Conservation (phyloP, 2,113 vertebrate genomes). For the Scolopax mira region DNA sequence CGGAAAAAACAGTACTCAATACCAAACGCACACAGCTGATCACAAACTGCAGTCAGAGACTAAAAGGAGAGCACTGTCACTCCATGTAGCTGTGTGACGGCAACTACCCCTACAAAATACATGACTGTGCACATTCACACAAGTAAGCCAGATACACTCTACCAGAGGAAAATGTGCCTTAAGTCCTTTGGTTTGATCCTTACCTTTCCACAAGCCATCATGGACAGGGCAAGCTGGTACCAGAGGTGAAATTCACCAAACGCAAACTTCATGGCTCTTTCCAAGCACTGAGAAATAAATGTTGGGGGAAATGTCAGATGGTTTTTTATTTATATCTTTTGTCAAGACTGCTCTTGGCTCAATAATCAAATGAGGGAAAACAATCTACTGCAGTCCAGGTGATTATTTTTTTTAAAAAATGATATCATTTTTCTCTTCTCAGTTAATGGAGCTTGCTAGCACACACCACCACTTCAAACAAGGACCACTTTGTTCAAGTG, state of each 20-base stretch:
- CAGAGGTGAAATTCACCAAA: conserved; percentile 97
- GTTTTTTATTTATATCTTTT: background rate
- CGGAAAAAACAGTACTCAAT: background rate
- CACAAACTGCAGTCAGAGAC: background rate
- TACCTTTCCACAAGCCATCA: conserved; percentile 96
- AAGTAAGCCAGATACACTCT: background rate
- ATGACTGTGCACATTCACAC: background rate
- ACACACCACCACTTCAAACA: background rate
- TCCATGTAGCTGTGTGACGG: background rate
- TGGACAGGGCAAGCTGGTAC: conserved; percentile 95
- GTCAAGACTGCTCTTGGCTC: background rate
- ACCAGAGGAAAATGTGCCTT: background rate
- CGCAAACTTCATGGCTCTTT: conserved; percentile 96
- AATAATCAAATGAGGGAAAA: background rate
- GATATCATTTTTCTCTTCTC: background rate
- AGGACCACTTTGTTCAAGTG: background rate
- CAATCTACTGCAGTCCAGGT: background rate
- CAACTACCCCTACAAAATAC: background rate
- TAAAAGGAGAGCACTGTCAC: background rate
- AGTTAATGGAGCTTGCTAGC: background rate
- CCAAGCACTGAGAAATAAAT: conserved; percentile 84
- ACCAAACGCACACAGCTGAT: fast-evolving
- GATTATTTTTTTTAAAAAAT: background rate
- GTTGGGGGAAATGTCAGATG: background rate
- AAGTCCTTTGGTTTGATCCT: conserved; percentile 48